Evolutionary conservation across 2,113 vertebrate species (phyloP), one percentile per base, ranked within the genome.

Genomic region (Caloenas nicobarica): DNA sequence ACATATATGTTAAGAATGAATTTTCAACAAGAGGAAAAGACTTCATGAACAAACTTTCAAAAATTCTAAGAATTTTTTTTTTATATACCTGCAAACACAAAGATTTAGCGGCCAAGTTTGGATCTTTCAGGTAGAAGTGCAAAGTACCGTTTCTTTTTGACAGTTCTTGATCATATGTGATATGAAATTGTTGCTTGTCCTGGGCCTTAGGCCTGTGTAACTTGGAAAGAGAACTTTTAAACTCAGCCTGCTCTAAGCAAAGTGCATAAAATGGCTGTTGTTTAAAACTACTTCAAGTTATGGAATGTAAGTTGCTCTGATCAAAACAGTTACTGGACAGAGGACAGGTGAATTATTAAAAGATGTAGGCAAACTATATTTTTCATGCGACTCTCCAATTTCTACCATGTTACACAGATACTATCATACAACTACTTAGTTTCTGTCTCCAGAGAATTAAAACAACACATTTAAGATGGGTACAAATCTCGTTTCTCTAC

Each of bases 401-500:
- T 86, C 44, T 81, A 1, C n/a, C 24, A 0, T 61, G 4, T 86
- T 54, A 46, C 13, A 60, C 13, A 31, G 4, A 40, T 81, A 21
- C 1, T 56, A 0, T 36, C 28, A 42, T 70, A 21, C 25, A 70
- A 8, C 36, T 86, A 8, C 42, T 7, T 31, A 38, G 33, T 61
- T 87, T 88, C 77, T 69, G 13, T 77, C 51, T 91, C 69, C 44
- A 78, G 51, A 89, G 70, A 89, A 87, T 80, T 64, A 89, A 95
- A 81, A 3, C 2, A 5, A 22, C 26, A 28, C 14, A 12, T 83
- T 88, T 93, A 44, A 57, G 91, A 58, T 1, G 10, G 46, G 33
- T 90, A 36, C 11, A 5, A 71, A 46, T 24, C 29, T 92, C 23
- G n/a, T 80, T 90, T 86, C 12, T 76, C 36, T 87, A 23, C 53